phyloP scores from a whole-genome alignment of 1,140 invertebrate species.

The Drosophila fuyamai region DNA sequence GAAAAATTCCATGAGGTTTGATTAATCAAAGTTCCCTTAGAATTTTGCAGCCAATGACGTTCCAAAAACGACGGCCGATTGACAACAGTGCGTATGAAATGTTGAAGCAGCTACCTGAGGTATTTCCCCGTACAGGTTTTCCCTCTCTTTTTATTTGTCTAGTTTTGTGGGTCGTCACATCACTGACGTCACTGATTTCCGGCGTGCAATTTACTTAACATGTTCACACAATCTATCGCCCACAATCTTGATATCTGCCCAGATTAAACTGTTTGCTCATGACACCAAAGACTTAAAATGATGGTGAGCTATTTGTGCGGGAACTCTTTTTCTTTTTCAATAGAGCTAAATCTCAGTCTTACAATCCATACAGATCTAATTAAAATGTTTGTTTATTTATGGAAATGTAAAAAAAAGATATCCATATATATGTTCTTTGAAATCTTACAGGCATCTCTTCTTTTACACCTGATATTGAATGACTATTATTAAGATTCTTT shows the following conservation, averaged over 20 bases:
- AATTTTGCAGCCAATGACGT: neutral
- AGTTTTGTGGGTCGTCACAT: constrained; percentile 18
- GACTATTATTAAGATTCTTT: neutral
- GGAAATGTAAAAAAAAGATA: too few relatives aligned
- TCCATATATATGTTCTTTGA: too few relatives aligned
- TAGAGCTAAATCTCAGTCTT: too few relatives aligned
- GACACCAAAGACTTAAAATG: constrained; percentile 18
- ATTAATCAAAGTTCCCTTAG: neutral
- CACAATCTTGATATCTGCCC: constrained; percentile 15
- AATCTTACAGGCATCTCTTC: neutral
- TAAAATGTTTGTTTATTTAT: too few relatives aligned
- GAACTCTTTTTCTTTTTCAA: neutral
- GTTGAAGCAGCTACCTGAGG: neutral
- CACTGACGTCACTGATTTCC: constrained; percentile 48
- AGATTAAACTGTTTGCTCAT: constrained; percentile 32
- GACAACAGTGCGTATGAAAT: neutral
- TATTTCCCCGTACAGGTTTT: constrained; percentile 17
- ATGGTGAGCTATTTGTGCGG: neutral
- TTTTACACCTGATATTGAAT: neutral
- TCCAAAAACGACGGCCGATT: neutral
- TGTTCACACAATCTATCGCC: constrained; percentile 12
- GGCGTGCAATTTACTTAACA: constrained; percentile 36
- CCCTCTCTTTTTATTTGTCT: neutral
- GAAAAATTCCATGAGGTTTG: neutral
- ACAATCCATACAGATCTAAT: too few relatives aligned